Conservation (phyloP, 2,888 invertebrate species). For the Gasteruption jaculator region DNA sequence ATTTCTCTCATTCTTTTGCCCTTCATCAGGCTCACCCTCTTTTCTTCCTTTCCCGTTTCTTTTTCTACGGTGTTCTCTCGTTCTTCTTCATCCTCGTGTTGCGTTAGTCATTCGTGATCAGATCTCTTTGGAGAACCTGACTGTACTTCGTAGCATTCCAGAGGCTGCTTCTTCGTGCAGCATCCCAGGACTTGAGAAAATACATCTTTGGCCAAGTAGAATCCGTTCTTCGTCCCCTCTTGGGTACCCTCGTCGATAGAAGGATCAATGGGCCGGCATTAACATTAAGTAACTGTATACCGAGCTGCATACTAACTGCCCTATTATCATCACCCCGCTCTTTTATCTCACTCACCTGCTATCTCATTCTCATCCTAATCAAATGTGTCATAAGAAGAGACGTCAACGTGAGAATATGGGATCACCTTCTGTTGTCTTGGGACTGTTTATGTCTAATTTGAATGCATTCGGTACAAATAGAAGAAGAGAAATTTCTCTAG, state of each 20-base stretch:
- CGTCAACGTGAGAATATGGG: no score
- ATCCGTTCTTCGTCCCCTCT: slow-evolving; percentile 33
- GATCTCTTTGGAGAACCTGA: slow-evolving; percentile 28
- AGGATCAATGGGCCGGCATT: slow-evolving; percentile 42
- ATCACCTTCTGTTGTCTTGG: no score
- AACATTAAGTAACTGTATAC: slow-evolving; percentile 43
- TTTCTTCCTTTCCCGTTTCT: slow-evolving; percentile 13
- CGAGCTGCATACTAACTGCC: slow-evolving; percentile 39
- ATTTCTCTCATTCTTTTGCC: slow-evolving; percentile 11
- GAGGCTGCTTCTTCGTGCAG: slow-evolving; percentile 36
- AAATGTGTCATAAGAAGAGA: slow-evolving; percentile 33
- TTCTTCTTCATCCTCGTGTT: slow-evolving; percentile 10
- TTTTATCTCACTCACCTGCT: slow-evolving; percentile 33
- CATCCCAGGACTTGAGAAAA: slow-evolving; percentile 22
- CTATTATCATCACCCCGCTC: slow-evolving; percentile 38
- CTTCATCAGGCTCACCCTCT: slow-evolving; percentile 16
- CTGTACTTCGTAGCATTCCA: slow-evolving; percentile 38
- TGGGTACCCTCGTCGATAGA: slow-evolving; percentile 21
- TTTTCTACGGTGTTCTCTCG: slow-evolving; percentile 11
- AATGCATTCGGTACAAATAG: no score
- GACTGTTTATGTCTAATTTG: no score
- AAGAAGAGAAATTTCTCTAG: no score
- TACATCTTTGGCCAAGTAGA: slow-evolving; percentile 27
- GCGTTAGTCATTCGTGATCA: slow-evolving; percentile 7
- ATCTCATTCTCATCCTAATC: slow-evolving; percentile 30